Percentiles rank a stretch among this genome's conserved stretches.
phyloP scores from a whole-genome alignment of 2,113 vertebrate species.

The Riparia riparia region DNA sequence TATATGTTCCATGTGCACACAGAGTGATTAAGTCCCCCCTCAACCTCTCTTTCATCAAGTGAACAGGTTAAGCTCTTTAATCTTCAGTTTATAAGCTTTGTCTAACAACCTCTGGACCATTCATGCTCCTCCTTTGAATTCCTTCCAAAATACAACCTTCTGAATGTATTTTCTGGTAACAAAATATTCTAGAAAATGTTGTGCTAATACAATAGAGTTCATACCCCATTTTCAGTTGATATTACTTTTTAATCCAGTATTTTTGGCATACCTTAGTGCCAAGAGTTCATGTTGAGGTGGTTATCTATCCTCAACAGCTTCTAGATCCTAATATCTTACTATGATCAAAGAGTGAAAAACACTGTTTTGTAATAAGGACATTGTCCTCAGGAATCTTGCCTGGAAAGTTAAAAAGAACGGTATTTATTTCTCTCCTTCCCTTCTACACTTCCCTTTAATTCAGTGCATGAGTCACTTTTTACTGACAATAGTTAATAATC shows the following conservation, averaged over 20 bases:
- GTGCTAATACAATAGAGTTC: not conserved
- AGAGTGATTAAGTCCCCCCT: not conserved
- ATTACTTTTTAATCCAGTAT: not conserved
- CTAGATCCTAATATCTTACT: not conserved
- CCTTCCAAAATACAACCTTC: not conserved
- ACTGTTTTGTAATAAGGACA: not conserved
- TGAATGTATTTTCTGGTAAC: constrained; percentile 7
- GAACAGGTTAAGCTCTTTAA: constrained; percentile 9
- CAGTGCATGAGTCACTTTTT: not conserved
- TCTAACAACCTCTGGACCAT: not conserved
- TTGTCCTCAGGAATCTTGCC: not conserved
- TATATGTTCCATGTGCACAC: not conserved
- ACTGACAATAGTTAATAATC: not conserved
- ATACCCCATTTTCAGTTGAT: not conserved
- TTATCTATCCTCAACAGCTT: not conserved
- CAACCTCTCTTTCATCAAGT: not conserved
- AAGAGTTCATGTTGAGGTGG: not conserved
- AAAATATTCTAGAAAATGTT: not conserved
- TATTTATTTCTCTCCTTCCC: not conserved
- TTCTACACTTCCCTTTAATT: not conserved
- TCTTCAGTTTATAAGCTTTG: not conserved
- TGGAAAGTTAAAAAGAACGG: not conserved
- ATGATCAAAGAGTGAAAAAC: not conserved
- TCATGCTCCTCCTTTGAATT: not conserved
- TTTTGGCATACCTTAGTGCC: not conserved